Base-by-base conservation (phyloP, 1,140 invertebrate species). In the Plodia interpunctella region DNA sequence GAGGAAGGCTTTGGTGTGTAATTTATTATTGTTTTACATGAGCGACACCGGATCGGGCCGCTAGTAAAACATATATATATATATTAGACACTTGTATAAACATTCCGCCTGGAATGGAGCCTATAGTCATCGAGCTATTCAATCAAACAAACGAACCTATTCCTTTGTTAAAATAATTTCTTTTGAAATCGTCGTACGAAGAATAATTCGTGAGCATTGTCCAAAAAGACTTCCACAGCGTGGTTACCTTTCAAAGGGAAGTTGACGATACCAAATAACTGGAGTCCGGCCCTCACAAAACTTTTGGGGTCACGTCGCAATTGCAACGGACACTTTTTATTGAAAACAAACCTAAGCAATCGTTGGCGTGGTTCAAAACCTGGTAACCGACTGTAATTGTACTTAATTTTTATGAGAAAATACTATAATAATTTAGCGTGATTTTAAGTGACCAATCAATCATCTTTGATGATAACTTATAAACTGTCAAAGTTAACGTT, bases 281-380 rank as follows among this genome's bases (percentile, higher is more conserved):
- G 38, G 13, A 2, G 5, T 11, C 13, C 13, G 2, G 38, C 38
- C 13, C 38, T 44, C 2, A 44, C 38, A 44, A 44, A 44, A 15
- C 0, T 44, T 44, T 35, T 11, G 32, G 32, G 32, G 10, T 35
- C 32, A 13, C 32, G 2, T 3, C 38, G 13, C 5, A 3, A 17
- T 44, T 44, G 38, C 38, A 17, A n/a, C 38, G n/a, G 38, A 44
- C 38, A 44, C 15, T 44, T 44, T 17, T 44, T 44, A 44, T 44
- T 44, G 38, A 15, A 15, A 15, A n/a, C 38, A 44, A 17, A 44
- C 38, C 38, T 44, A 15, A 5, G 1, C 5, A 44, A n/a, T 17
- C 3, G 38, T n/a, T 44, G 38, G 8, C 15, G 5, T 15, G 5
- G 2, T 44, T 13, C 0, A 44, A 17, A 44, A 44, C 15, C 2